These are phyloP conservation scores for Argynnis bischoffii DNA, from an alignment of 2,888 invertebrate genomes.

Conservation along the genomic window DNA sequence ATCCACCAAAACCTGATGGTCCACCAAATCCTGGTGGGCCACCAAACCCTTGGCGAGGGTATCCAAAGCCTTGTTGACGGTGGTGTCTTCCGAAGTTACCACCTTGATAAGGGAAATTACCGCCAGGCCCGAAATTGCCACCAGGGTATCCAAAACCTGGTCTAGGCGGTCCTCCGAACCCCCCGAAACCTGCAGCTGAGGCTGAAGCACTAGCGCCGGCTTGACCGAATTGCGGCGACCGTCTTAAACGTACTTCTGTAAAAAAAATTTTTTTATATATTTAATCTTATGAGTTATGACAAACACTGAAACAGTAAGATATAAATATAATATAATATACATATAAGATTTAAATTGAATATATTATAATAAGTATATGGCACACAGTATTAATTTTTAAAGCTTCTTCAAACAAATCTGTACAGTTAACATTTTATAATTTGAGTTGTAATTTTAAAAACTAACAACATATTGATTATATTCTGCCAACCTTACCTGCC, in stretches of 20 bases:
- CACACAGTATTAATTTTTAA: too few species aligned
- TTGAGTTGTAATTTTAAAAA: too few species aligned
- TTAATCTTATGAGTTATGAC: not conserved
- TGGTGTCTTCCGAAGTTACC: not conserved
- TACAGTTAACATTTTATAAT: too few species aligned
- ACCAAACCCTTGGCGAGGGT: conserved; percentile 15
- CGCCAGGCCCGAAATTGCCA: conserved; percentile 22
- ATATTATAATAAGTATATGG: too few species aligned
- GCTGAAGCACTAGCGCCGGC: conserved; percentile 39
- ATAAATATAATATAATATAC: not conserved
- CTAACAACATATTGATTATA: not conserved
- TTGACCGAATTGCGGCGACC: conserved; percentile 44
- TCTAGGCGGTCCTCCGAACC: conserved; percentile 5
- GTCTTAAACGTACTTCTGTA: conserved; percentile 33
- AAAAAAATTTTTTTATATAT: not conserved
- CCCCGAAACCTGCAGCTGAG: conserved; percentile 25
- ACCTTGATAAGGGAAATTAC: conserved; percentile 14
- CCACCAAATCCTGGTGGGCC: conserved; percentile 23
- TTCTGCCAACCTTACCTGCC: conserved; percentile 34
- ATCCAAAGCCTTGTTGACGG: conserved; percentile 16
- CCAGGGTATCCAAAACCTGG: conserved; percentile 31
- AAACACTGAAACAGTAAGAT: not conserved
- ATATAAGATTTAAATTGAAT: not conserved
- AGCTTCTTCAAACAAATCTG: too few species aligned
- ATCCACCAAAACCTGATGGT: conserved; percentile 22